A percentile compares a stretch with the other conserved stretches of the same genome.
Conservation (phyloP, 1,140 invertebrate species). For the Brachionus paranguensis region DNA sequence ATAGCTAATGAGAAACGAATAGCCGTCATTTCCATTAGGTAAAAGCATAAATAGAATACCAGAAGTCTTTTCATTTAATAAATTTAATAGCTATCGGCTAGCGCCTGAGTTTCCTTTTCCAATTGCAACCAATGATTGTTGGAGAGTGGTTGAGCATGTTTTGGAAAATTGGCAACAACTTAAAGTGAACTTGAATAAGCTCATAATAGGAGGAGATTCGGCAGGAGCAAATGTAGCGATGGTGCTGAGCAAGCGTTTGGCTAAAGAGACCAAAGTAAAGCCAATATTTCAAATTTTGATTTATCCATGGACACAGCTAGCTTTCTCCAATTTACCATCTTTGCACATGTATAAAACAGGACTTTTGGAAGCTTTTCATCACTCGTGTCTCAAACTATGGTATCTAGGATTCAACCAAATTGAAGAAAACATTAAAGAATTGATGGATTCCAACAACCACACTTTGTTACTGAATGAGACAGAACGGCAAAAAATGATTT, state of each 20-base stretch:
- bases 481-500: not conserved
- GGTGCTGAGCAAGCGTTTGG: not conserved
- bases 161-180: not conserved
- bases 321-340: not conserved
- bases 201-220: slow-evolving; percentile 10
- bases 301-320: slow-evolving; percentile 25
- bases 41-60: not conserved
- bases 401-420: not conserved
- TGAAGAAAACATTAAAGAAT: not conserved
- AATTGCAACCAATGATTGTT: not conserved
- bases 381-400: not conserved
- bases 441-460: not conserved
- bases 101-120: slow-evolving; percentile 34
- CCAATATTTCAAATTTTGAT: slow-evolving; percentile 7
- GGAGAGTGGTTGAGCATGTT: not conserved
- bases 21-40: not conserved
- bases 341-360: not conserved
- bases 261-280: not conserved
- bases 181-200: not conserved
- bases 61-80: not conserved
- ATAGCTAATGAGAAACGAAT: not conserved
- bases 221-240: not conserved
- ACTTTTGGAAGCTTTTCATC: not conserved
- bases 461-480: not conserved
- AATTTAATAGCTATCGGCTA: not conserved